Evolutionary conservation across 2,888 invertebrate species (phyloP), one percentile per base, ranked within the genome.

Genomic region (Xestia rhomboidea): DNA sequence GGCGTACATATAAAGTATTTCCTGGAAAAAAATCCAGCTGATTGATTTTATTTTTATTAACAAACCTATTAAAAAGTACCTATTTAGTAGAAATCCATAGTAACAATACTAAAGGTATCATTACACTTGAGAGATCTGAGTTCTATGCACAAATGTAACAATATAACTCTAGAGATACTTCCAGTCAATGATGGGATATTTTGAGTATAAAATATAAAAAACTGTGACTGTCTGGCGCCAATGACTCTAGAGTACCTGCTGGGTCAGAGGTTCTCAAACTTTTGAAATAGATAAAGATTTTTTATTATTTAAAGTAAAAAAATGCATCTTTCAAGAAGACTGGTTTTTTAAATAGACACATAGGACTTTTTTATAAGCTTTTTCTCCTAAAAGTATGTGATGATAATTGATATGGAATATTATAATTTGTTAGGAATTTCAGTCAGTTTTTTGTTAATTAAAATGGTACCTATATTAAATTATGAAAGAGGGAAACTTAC

Each of bases 221-320:
- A 93, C 87, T 88, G 84, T 88, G 88, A 81, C 87, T 73, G 92
- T 86, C 92, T 94, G 95, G 95, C 95, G 95, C 95, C 95, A 91
- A 88, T 87, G 87, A 83, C 83, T 87, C 82, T 76, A 83, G 62
- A 81, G 88, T 93, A 93, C 94, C 94, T 93, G 93, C 83, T 67
- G 72, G 30, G 74, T 18, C 91, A 90, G 89, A n/a, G 92, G 69
- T 63, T 90, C 89, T 90, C 93, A 94, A 95, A 89, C 73, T 88
- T 79, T 77, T 18, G 0, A 0, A 41, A 60, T 21, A 49, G 11
- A 21, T 8, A 0, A 8, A 21, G 7, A 1, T 49, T 49, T 49
- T 51, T 24, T 51, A 0, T 24, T 51, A 21, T 51, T 51, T 8
- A 24, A 24, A 54, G n/a, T 54, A 5, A n/a, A 21, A 21, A 2